Conservation (phyloP, 2,888 invertebrate species). For the Ectropis crepuscularia region DNA sequence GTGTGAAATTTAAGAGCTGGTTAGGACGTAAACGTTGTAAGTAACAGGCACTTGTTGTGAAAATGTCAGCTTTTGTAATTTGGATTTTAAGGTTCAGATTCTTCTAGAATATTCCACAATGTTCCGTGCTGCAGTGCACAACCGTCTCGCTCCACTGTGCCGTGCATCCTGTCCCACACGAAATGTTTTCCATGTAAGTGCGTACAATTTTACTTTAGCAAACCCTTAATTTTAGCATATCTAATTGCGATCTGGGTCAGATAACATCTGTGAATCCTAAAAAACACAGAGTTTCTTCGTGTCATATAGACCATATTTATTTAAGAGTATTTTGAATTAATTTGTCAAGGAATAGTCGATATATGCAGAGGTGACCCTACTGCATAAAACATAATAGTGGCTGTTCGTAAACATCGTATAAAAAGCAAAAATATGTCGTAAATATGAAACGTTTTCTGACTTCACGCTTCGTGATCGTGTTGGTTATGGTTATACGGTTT, state of each 20-base stretch:
- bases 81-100: constrained; percentile 22
- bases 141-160: constrained; percentile 82
- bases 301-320: too few relatives aligned
- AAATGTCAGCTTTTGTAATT: constrained; percentile 23
- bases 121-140: constrained; percentile 73
- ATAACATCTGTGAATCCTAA: constrained; percentile 22
- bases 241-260: constrained; percentile 29
- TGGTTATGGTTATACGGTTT: constrained; percentile 50
- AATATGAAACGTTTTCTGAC: constrained; percentile 41
- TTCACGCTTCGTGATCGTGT: constrained; percentile 48
- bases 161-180: constrained; percentile 78
- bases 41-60: background rate
- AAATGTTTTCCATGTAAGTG: constrained; percentile 64
- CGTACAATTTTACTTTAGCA: constrained; percentile 49
- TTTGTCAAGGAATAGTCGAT: background rate
- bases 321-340: too few relatives aligned
- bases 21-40: constrained; percentile 22
- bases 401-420: constrained; percentile 25
- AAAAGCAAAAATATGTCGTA: constrained; percentile 38
- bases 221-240: constrained; percentile 44
- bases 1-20: constrained; percentile 30
- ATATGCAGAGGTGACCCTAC: constrained; percentile 14
- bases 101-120: constrained; percentile 51
- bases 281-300: background rate
- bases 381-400: constrained; percentile 34